Conservation (phyloP, 2,888 invertebrate species). For the Bembecia ichneumoniformis region DNA sequence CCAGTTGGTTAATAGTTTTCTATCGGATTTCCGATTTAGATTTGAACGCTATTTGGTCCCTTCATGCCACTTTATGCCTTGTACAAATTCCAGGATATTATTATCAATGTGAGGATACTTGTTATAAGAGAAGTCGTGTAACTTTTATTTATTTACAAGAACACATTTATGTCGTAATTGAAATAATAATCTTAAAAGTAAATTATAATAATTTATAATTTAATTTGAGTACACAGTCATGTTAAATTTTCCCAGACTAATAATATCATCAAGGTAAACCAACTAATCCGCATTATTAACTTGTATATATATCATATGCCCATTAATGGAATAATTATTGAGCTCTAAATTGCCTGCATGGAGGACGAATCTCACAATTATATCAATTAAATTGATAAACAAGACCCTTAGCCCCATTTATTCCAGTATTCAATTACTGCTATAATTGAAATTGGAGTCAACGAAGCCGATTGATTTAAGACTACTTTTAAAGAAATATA, state of each 20-base stretch:
- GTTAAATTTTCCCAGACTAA: neutral
- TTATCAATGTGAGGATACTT: too few relatives aligned
- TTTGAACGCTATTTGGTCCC: too few relatives aligned
- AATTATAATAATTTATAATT: too few relatives aligned
- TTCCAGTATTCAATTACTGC: neutral
- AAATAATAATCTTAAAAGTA: too few relatives aligned
- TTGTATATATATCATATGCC: neutral
- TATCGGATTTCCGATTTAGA: too few relatives aligned
- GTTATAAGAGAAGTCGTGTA: too few relatives aligned
- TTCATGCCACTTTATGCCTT: too few relatives aligned
- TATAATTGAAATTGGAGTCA: slow-evolving; percentile 5
- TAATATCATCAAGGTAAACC: neutral
- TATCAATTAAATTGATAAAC: slow-evolving; percentile 17
- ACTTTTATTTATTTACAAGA: too few relatives aligned
- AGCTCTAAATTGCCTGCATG: neutral
- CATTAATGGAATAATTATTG: neutral
- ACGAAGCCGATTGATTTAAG: slow-evolving; percentile 9
- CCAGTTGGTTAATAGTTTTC: too few relatives aligned
- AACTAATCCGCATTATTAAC: neutral
- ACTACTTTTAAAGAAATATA: neutral
- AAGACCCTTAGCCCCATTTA: neutral
- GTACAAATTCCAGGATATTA: too few relatives aligned
- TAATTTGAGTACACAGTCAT: too few relatives aligned
- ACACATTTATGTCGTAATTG: too few relatives aligned
- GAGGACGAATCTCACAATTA: slow-evolving; percentile 14